A percentile compares a stretch with the other conserved stretches of the same genome.
Conservation (phyloP, 2,888 invertebrate species). For the Morpho achilles region DNA sequence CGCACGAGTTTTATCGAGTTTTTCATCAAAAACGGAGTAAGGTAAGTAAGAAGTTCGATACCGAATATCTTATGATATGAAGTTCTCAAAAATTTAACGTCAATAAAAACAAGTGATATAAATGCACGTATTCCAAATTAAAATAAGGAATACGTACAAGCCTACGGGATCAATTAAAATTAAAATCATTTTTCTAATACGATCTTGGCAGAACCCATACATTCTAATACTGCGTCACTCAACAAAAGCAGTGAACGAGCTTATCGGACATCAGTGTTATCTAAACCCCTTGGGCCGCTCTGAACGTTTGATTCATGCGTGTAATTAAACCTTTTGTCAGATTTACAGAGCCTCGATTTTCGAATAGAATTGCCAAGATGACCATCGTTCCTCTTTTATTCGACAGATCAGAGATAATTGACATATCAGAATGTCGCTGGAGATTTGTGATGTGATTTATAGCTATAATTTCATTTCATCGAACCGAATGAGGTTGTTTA, state of each 20-base stretch:
- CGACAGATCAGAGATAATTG: slow-evolving; percentile 48
- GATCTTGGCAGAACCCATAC: slow-evolving; percentile 60
- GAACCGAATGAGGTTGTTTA: too few relatives aligned
- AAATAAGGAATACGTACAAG: not conserved
- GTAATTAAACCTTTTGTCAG: slow-evolving; percentile 78
- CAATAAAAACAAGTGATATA: not conserved
- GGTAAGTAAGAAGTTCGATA: too few relatives aligned
- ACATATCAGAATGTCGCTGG: slow-evolving; percentile 49
- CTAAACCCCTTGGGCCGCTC: slow-evolving; percentile 41
- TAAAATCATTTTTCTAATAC: slow-evolving; percentile 41
- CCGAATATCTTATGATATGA: too few relatives aligned
- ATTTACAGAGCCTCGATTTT: slow-evolving; percentile 51
- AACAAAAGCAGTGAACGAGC: slow-evolving; percentile 43
- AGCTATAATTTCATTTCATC: slow-evolving; percentile 6
- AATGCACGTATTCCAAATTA: not conserved
- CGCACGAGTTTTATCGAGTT: too few relatives aligned
- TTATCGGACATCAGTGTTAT: slow-evolving; percentile 31
- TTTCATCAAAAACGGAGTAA: too few relatives aligned
- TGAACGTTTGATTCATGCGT: slow-evolving; percentile 74
- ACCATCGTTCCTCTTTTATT: slow-evolving; percentile 55
- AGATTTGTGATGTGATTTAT: slow-evolving; percentile 55
- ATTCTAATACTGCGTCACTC: slow-evolving; percentile 42
- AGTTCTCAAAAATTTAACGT: too few relatives aligned
- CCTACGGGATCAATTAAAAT: slow-evolving; percentile 30
- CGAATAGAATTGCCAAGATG: slow-evolving; percentile 52